Evolutionary conservation across 1,140 invertebrate species (phyloP), one percentile per base, ranked within the genome.

Genomic region (Thereuonema tuberculata): DNA sequence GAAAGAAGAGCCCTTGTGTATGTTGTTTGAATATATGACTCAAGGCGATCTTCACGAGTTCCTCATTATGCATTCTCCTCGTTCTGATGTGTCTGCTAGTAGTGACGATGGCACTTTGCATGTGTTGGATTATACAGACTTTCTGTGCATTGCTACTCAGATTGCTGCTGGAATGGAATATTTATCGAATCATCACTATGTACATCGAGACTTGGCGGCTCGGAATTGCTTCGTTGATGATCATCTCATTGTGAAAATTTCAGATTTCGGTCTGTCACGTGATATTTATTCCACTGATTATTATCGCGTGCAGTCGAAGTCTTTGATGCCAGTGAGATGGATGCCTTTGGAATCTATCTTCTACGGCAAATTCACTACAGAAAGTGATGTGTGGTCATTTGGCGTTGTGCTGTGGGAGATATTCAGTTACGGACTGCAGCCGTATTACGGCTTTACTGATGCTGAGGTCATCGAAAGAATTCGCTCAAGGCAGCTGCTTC

Each of bases 401-500:
- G 95, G 94, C 5, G 92, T 98, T 49, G 87, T 98, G 17, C 74
- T 98, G 12, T 98, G 94, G 94, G 95, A 98, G 78, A 93, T 96
- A 28, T 98, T 95, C 69, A 94, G 88, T 67, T 97, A 92, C 72
- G 95, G 93, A 12, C 77, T 94, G 56, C 70, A 89, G 81, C 92
- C 90, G 1, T 94, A 93, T 69, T 93, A 86, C 70, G 93, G 93
- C 9, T 93, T 91, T 70, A 90, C 85, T 65, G 97, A 98, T 72
- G 92, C 94, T 71, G 94, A 98, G 75, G 94, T 98, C 0, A 96
- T 98, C 66, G 87, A 95, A 66, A 92, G 98, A 85, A 93, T 98
- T 37, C 81, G 93, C 1, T 86, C 87, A 1, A 82, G 93, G 17
- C 93, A 98, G 72, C 76, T 98, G n/a, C 76, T 98, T 27, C 85